Evolutionary conservation across 2,113 vertebrate species (phyloP), one percentile per base, ranked within the genome.

Genomic region (Pavo muticus): DNA sequence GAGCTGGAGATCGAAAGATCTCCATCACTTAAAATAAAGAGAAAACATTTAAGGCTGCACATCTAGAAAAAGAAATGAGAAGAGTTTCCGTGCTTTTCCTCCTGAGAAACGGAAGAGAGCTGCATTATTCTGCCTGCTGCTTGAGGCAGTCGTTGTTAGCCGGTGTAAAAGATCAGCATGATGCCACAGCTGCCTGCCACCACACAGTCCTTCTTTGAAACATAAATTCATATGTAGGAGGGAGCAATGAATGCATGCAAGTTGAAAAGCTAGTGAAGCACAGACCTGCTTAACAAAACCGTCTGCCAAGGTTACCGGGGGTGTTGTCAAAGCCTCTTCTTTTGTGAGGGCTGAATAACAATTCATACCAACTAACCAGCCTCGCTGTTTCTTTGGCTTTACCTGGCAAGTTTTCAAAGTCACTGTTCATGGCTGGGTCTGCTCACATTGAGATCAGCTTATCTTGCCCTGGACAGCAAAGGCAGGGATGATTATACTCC

Each of bases 321-420:
- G 76, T 81, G 93, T 63, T 94, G 93, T 94, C 92, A 87, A 93
- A 97, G 88, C 83, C 91, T 90, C 63, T 80, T 95, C 91, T 93
- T 95, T 94, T 94, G 79, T 93, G 83, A 94, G 88, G 69, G 86
- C 61, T 96, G 93, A 95, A 96, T 82, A 96, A 95, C 90, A 88
- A 95, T 95, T 86, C 80, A 82, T 25, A 73, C 32, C 80, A 94
- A 93, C 90, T 45, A 75, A 90, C 80, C 67, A 54, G 93, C 88
- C 85, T 68, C 72, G 11, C 64, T 8, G 91, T 86, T 96, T 60
- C 91, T 90, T 81, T 78, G 91, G 77, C 83, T 90, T 84, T 84
- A 96, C 94, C 96, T 95, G 96, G 96, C 95, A 97, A 89, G 18
- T 69, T 93, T 94, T 95, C 95, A 97, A 96, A 97, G 96, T 65